Conservation (phyloP, 2,113 vertebrate genomes). For the Galeopterus variegatus region DNA sequence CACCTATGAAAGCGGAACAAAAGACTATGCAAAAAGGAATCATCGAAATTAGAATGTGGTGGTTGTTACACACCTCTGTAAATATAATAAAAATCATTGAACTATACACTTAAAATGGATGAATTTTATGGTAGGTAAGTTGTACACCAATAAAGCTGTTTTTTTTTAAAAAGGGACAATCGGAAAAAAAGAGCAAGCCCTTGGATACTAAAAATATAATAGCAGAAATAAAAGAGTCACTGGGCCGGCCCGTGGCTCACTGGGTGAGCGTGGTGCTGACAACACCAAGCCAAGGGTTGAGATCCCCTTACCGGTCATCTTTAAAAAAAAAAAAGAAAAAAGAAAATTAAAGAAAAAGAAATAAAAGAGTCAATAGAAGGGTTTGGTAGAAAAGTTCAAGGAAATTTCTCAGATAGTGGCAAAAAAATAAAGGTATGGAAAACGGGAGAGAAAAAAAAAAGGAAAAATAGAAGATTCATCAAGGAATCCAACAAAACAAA, state of each 20-base stretch:
- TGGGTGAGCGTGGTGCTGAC: no score
- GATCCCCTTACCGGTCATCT: no score
- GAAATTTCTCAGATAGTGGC: not conserved
- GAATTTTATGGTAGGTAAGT: not conserved
- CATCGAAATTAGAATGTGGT: not conserved
- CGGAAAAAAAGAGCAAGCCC: not conserved
- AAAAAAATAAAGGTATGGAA: not conserved
- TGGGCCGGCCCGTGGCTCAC: no score
- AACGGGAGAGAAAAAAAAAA: not conserved
- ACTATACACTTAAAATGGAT: not conserved
- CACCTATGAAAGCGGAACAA: not conserved
- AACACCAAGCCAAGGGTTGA: no score
- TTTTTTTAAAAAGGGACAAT: not conserved
- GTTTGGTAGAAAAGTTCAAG: not conserved
- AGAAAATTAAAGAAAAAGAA: not conserved
- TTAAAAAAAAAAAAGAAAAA: no score
- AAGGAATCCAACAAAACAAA: not conserved
- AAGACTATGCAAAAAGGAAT: not conserved
- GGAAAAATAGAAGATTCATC: not conserved
- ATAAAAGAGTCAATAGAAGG: not conserved
- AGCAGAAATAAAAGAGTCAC: conserved; percentile 14
- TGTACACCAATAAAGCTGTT: not conserved
- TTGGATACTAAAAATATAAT: not conserved
- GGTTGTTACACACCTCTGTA: not conserved
- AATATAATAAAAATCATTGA: not conserved